Percentiles rank a stretch among this genome's conserved stretches.
These are phyloP conservation scores for Phoxinus phoxinus DNA, from an alignment of 2,113 vertebrate genomes.

Conservation along the genomic window DNA sequence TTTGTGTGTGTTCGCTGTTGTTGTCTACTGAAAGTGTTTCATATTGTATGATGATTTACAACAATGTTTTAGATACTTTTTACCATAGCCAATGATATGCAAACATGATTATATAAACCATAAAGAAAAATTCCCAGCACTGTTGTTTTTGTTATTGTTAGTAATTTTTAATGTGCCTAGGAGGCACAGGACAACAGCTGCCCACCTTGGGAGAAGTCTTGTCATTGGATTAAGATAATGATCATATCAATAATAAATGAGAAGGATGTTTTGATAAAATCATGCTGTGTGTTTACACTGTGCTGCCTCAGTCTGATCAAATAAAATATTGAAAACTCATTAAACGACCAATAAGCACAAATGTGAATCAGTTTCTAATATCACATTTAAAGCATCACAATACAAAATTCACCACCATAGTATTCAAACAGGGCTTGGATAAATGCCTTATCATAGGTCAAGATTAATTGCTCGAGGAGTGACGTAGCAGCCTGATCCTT, in stretches of 20 bases:
- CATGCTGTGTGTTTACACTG: neutral
- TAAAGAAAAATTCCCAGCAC: neutral
- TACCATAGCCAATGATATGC: neutral
- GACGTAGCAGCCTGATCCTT: conserved; percentile 55
- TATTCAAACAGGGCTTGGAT: neutral
- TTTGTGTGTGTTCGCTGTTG: no score
- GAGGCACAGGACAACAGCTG: conserved; percentile 28
- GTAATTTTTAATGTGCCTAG: conserved; percentile 26
- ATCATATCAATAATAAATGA: conserved; percentile 41
- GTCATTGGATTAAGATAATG: conserved; percentile 38
- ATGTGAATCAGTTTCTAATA: neutral
- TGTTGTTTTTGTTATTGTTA: conserved; percentile 18
- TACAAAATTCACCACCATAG: neutral
- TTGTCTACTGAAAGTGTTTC: neutral
- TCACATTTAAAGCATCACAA: neutral
- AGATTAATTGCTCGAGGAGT: conserved; percentile 45
- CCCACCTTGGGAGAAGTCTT: conserved; percentile 23
- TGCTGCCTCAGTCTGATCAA: neutral
- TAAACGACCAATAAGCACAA: neutral
- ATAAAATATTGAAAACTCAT: neutral
- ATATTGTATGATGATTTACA: neutral
- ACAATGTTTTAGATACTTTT: neutral
- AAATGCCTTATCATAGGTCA: conserved; percentile 22
- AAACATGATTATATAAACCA: neutral
- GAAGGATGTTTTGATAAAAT: neutral